Evolutionary conservation across 2,888 invertebrate species (phyloP).

Genomic region (Polylopha cassiicola): DNA sequence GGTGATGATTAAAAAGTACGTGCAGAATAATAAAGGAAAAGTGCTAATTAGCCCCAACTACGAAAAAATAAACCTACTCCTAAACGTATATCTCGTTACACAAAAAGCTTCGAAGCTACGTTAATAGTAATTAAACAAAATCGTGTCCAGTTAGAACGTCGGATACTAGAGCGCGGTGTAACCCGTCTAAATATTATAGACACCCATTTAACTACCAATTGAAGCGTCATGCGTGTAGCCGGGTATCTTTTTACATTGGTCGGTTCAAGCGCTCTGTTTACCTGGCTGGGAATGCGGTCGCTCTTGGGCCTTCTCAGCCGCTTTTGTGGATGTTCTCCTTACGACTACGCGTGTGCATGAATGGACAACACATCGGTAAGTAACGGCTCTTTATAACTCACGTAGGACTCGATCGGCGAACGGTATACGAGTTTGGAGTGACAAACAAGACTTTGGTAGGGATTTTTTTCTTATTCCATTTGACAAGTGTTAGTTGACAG

Average conservation of each 20-base stretch:
- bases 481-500: too few relatives aligned
- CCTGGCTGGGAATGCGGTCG: constrained; percentile 78
- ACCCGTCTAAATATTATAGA: constrained; percentile 50
- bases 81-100: constrained; percentile 13
- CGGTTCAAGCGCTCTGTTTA: constrained; percentile 68
- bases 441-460: constrained; percentile 5
- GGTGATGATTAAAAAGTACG: constrained; percentile 50
- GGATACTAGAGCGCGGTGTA: constrained; percentile 59
- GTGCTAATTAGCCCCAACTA: constrained; percentile 56
- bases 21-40: constrained; percentile 57
- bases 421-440: constrained; percentile 28
- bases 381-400: constrained; percentile 49
- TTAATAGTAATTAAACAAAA: constrained; percentile 16
- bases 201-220: constrained; percentile 52
- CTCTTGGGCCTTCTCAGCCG: constrained; percentile 77
- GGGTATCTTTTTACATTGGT: constrained; percentile 55
- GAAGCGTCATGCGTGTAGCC: constrained; percentile 66
- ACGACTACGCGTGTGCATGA: constrained; percentile 77
- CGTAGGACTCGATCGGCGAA: constrained; percentile 52
- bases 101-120: constrained; percentile 21
- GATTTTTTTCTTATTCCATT: too few relatives aligned
- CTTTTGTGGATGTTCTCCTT: constrained; percentile 78
- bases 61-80: constrained; percentile 32
- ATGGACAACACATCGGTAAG: constrained; percentile 76
- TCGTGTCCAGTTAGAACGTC: constrained; percentile 17